Conservation (phyloP, 2,797 vertebrate genomes). For the Rhabdophis nuchalis region DNA sequence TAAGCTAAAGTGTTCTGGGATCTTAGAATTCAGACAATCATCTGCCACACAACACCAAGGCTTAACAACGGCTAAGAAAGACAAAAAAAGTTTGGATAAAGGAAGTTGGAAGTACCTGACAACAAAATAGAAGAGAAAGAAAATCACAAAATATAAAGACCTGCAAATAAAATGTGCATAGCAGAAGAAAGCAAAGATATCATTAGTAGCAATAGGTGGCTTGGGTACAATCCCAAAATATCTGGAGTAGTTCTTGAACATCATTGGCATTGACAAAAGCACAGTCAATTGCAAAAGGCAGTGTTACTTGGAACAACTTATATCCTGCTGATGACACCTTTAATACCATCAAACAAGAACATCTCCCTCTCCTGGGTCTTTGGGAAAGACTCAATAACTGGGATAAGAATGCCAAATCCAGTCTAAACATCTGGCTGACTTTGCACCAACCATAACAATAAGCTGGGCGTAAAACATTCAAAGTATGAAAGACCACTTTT, state of each 20-base stretch:
- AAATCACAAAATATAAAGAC: background rate
- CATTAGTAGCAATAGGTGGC: background rate
- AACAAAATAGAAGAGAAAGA: background rate
- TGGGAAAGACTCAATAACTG: background rate
- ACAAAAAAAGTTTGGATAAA: background rate
- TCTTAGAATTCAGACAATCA: background rate
- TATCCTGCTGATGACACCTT: background rate
- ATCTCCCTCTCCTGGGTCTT: background rate
- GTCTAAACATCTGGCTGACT: background rate
- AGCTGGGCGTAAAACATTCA: background rate
- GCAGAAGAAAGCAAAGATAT: background rate
- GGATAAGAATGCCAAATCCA: background rate
- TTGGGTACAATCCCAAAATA: background rate
- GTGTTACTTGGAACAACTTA: background rate
- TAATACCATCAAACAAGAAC: background rate
- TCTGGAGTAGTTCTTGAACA: background rate
- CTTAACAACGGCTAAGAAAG: background rate
- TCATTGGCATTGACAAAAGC: background rate
- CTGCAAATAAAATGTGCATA: background rate
- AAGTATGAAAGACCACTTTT: background rate
- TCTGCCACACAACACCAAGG: background rate
- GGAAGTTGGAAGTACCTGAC: background rate
- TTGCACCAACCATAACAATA: background rate
- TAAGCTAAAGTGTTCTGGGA: background rate
- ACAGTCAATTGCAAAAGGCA: background rate